phyloP scores from a whole-genome alignment of 2,888 invertebrate species.

The Phaonia tiefii region DNA sequence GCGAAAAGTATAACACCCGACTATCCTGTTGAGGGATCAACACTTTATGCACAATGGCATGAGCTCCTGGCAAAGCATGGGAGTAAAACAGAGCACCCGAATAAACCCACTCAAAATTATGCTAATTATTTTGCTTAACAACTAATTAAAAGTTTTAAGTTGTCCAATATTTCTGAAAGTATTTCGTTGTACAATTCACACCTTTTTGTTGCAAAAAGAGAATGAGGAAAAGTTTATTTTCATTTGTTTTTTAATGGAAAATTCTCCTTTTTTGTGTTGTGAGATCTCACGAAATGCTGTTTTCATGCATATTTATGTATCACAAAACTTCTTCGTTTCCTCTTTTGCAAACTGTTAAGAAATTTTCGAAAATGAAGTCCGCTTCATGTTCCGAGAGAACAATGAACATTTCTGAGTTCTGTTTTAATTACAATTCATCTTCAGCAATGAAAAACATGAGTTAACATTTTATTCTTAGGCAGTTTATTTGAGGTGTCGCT shows the following conservation, averaged over 20 bases:
- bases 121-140: slow-evolving; percentile 58
- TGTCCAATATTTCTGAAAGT: slow-evolving; percentile 29
- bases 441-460: no score
- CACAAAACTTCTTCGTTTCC: slow-evolving; percentile 8
- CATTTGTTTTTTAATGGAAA: background rate
- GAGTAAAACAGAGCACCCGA: no score
- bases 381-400: background rate
- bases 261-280: background rate
- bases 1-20: background rate
- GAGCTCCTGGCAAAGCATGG: background rate
- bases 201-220: slow-evolving; percentile 1
- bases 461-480: no score
- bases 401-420: background rate
- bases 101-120: slow-evolving; percentile 45
- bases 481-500: no score
- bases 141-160: slow-evolving; percentile 63
- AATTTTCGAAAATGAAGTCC: background rate
- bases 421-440: slow-evolving; percentile 3
- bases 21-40: background rate
- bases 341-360: background rate
- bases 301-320: slow-evolving; percentile 9
- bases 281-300: background rate
- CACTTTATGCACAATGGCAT: background rate
- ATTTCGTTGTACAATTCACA: slow-evolving; percentile 20
- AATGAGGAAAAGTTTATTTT: background rate